A percentile compares a stretch with the other conserved stretches of the same genome.
phyloP scores from a whole-genome alignment of 2,888 invertebrate species.

The Drosophila lacicola region DNA sequence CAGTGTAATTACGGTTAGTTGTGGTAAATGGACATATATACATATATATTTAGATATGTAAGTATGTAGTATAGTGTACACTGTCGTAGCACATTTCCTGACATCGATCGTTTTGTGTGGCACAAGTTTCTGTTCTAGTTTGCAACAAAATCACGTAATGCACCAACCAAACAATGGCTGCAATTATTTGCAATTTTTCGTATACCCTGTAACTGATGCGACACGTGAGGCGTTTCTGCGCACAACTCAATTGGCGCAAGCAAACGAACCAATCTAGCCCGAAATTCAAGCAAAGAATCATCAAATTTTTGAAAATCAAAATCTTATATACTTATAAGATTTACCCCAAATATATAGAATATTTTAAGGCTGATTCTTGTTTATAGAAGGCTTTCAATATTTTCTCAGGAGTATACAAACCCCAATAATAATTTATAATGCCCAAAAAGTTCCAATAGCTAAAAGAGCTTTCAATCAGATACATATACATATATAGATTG shows the following conservation, averaged over 20 bases:
- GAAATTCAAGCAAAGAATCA: not conserved
- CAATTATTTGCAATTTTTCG: conserved; percentile 13
- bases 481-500: too few relatives aligned
- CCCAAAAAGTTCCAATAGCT: too few relatives aligned
- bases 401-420: too few relatives aligned
- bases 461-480: too few relatives aligned
- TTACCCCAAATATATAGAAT: too few relatives aligned
- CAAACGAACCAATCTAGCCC: not conserved
- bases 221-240: not conserved
- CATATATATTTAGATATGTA: not conserved
- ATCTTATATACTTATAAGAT: too few relatives aligned
- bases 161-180: conserved; percentile 23
- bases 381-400: too few relatives aligned
- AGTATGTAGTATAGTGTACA: conserved; percentile 9
- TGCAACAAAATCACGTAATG: conserved; percentile 50
- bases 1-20: conserved; percentile 58
- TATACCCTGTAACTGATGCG: conserved; percentile 24
- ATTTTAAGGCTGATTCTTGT: too few relatives aligned
- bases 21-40: not conserved
- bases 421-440: too few relatives aligned
- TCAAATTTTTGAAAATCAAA: too few relatives aligned
- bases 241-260: not conserved
- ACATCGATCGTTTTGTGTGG: conserved; percentile 25
- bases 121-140: conserved; percentile 44
- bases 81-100: conserved; percentile 41